Conservation (phyloP, 2,888 invertebrate genomes). For the Amphipoea lucens region DNA sequence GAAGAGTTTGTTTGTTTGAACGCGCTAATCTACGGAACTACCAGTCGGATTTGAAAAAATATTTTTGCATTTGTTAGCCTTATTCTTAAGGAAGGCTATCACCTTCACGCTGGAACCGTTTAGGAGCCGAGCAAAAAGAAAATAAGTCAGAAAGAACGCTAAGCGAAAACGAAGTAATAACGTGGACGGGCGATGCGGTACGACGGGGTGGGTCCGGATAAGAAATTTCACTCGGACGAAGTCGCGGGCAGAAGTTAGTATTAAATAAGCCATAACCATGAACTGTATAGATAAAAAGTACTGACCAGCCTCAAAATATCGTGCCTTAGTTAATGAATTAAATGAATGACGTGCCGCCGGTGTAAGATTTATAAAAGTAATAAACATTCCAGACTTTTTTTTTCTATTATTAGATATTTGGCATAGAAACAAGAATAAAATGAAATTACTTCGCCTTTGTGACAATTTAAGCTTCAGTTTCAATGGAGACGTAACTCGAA, state of each 20-base stretch:
- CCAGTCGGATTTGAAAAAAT: neutral
- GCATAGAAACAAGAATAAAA: slow-evolving; percentile 10
- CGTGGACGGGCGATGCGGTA: neutral
- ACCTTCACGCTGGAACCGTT: neutral
- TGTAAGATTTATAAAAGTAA: neutral
- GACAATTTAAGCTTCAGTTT: slow-evolving; percentile 10
- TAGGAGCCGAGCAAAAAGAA: no score
- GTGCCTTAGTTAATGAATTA: neutral
- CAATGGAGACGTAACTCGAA: slow-evolving; percentile 18
- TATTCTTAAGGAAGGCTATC: neutral
- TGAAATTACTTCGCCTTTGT: slow-evolving; percentile 31
- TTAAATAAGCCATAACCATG: neutral
- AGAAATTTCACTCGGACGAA: neutral
- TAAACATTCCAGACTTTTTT: neutral
- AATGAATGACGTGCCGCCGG: neutral
- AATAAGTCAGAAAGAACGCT: no score
- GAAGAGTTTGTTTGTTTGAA: neutral
- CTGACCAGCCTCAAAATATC: neutral
- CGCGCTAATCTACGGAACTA: neutral
- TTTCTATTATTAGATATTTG: neutral
- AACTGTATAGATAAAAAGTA: neutral
- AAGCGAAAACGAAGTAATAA: no score
- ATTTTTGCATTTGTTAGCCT: neutral
- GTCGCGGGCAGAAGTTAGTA: neutral
- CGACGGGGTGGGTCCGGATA: neutral